Evolutionary conservation across 2,113 vertebrate species (phyloP).

Genomic region (Campylorhamphus procurvoides): DNA sequence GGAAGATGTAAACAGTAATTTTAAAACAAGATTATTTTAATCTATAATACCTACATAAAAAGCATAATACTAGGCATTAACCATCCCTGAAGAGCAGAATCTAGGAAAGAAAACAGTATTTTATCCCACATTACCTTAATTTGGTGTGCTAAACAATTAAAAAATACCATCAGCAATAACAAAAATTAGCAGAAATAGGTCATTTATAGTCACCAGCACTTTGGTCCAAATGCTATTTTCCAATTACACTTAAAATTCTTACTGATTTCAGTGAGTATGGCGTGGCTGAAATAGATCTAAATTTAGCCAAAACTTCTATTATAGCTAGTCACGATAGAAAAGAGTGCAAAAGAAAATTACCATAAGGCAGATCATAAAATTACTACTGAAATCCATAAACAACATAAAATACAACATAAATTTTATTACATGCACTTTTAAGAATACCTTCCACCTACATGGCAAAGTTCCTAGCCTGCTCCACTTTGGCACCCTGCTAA

Average conservation of each 20-base stretch:
- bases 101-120: slow-evolving; percentile 50
- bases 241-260: not conserved
- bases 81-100: slow-evolving; percentile 47
- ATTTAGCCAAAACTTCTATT: slow-evolving; percentile 14
- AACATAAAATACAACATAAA: slow-evolving; percentile 37
- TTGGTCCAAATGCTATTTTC: not conserved
- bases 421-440: slow-evolving; percentile 62
- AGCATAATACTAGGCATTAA: slow-evolving; percentile 59
- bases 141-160: slow-evolving; percentile 33
- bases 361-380: slow-evolving; percentile 51
- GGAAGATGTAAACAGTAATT: slow-evolving; percentile 77
- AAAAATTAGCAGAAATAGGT: slow-evolving; percentile 46
- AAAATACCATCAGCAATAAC: slow-evolving; percentile 15
- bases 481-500: slow-evolving; percentile 77
- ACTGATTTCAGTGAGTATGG: not conserved
- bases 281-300: not conserved
- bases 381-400: slow-evolving; percentile 55
- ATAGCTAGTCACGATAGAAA: not conserved
- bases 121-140: slow-evolving; percentile 62
- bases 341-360: slow-evolving; percentile 53
- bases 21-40: slow-evolving; percentile 69
- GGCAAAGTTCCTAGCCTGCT: slow-evolving; percentile 74
- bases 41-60: slow-evolving; percentile 64
- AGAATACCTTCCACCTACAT: slow-evolving; percentile 70
- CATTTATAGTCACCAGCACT: not conserved